Conservation (phyloP, 1,140 invertebrate species). For the Grapholita molesta region DNA sequence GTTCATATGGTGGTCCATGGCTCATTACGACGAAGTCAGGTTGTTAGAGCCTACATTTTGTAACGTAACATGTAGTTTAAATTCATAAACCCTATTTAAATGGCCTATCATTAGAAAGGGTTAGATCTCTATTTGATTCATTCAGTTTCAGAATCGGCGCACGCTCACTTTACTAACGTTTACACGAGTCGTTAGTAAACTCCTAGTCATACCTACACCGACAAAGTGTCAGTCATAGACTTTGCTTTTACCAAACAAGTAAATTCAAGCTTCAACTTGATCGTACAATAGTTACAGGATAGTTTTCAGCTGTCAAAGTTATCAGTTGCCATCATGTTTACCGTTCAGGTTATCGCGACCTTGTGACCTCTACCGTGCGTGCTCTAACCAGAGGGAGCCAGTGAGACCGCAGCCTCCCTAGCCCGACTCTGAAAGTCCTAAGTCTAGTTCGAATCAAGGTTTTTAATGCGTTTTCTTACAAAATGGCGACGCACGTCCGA, state of each 20-base stretch:
- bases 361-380: conserved; percentile 62
- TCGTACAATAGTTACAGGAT: background rate
- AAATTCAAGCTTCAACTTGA: no score
- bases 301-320: conserved; percentile 5
- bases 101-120: background rate
- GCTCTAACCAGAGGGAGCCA: conserved; percentile 44
- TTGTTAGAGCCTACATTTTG: no score
- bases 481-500: conserved; percentile 37
- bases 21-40: no score
- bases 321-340: conserved; percentile 30
- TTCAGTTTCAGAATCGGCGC: background rate
- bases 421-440: background rate
- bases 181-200: background rate
- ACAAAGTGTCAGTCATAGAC: background rate
- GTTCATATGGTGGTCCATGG: no score
- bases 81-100: background rate
- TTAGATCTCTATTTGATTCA: background rate
- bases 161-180: background rate
- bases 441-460: background rate
- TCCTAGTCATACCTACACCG: background rate
- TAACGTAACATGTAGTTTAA: background rate
- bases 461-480: background rate
- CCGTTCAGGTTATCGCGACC: conserved; percentile 40
- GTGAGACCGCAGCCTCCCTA: conserved; percentile 19
- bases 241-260: background rate